A percentile compares a stretch with the other conserved stretches of the same genome.
Conservation (phyloP, 1,140 invertebrate species). For the Drosophila saltans region DNA sequence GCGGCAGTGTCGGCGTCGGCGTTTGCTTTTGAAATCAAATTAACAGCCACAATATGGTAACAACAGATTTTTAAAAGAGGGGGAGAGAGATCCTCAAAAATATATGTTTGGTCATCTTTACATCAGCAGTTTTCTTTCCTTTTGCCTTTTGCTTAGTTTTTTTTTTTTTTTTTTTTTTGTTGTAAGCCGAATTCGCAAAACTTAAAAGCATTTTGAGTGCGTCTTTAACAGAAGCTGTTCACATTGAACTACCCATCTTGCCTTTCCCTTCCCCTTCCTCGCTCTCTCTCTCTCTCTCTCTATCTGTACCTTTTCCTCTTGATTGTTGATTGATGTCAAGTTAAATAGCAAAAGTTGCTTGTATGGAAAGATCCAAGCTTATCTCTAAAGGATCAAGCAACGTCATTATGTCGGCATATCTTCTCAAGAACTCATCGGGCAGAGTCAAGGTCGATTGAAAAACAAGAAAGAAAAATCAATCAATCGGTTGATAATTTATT, state of each 20-base stretch:
- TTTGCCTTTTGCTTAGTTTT: neutral
- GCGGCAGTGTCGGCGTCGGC: conserved; percentile 27
- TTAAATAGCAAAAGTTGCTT: conserved; percentile 64
- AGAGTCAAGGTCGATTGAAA: conserved; percentile 3
- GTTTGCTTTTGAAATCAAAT: conserved; percentile 73
- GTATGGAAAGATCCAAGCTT: conserved; percentile 37
- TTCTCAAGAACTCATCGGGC: neutral
- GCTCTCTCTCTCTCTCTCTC: neutral
- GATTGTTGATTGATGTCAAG: conserved; percentile 67
- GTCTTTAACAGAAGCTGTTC: conserved; percentile 69
- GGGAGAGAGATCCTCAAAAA: conserved; percentile 47
- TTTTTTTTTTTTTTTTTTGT: neutral
- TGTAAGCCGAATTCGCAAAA: conserved; percentile 49
- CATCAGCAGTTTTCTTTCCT: conserved; percentile 57
- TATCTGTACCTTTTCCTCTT: neutral
- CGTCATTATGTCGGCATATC: conserved; percentile 11
- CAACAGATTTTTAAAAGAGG: conserved; percentile 25
- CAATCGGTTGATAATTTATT: neutral
- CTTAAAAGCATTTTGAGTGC: conserved; percentile 76
- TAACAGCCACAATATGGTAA: conserved; percentile 50
- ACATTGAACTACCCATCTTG: neutral
- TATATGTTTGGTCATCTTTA: conserved; percentile 71
- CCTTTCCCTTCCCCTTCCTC: neutral
- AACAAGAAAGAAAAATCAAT: neutral
- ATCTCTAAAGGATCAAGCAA: conserved; percentile 48